These are phyloP conservation scores for Anabas testudineus DNA, from an alignment of 2,797 vertebrate species.

Conservation along the genomic window DNA sequence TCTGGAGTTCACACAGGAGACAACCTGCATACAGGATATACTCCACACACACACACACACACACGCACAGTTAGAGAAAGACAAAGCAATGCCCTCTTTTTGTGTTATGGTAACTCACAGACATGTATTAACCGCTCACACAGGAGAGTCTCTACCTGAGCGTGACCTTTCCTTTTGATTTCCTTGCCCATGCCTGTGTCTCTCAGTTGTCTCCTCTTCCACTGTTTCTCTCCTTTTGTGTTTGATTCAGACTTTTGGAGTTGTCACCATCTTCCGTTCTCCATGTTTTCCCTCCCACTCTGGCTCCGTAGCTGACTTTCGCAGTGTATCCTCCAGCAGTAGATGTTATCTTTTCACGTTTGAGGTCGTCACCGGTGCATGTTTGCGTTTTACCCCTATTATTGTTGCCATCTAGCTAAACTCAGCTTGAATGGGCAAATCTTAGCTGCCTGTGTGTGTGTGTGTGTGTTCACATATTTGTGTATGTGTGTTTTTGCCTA, in stretches of 20 bases:
- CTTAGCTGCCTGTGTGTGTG: constrained; percentile 10
- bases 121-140: too few relatives aligned
- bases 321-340: constrained; percentile 49
- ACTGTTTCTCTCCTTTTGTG: constrained; percentile 23
- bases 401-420: constrained; percentile 61
- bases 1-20: constrained; percentile 68
- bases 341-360: constrained; percentile 61
- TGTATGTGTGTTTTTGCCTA: constrained; percentile 12
- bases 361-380: constrained; percentile 67
- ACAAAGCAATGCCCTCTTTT: constrained; percentile 10
- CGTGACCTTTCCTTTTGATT: constrained; percentile 56
- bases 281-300: constrained; percentile 27
- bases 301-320: constrained; percentile 19
- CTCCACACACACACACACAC: not conserved
- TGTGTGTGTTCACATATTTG: constrained; percentile 5
- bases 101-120: constrained; percentile 13
- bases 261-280: constrained; percentile 37
- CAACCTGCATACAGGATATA: constrained; percentile 23
- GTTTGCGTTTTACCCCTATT: constrained; percentile 72
- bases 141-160: too few relatives aligned
- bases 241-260: constrained; percentile 19
- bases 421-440: constrained; percentile 43
- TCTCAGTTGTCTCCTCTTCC: constrained; percentile 31
- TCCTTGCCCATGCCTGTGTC: constrained; percentile 23
- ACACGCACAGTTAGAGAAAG: too few relatives aligned